Base-by-base conservation (phyloP, 2,888 invertebrate genomes). In the Synanthedon andrenaeformis region DNA sequence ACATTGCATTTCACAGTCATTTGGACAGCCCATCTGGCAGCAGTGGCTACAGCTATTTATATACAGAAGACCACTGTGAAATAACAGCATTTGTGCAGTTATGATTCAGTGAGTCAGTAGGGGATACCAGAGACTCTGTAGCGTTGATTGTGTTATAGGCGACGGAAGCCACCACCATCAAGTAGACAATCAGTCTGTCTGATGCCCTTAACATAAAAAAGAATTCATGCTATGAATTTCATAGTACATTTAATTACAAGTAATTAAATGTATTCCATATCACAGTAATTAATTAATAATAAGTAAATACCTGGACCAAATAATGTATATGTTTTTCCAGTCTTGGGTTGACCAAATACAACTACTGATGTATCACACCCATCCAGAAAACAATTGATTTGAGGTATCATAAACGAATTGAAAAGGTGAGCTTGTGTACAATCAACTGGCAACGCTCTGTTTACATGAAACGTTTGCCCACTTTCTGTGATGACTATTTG, bases 301-400 rank as follows among this genome's bases (percentile, higher is more conserved):
- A 14, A 14, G 4, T 49, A 49, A 11, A 90, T 86, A 63, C 92
- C 92, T 63, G 92, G 91, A 0, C 93, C 94, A 77, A 92, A 90
- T 41, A 94, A 76, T 1, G 93, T 92, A 66, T 93, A 93, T 2
- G 91, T 92, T 79, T 94, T 94, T 13, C 94, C 94, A 52, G 91
- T 90, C 42, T 85, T 88, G 10, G 82, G 79, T 70, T 93, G 92
- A 0, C 93, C 93, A 66, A 92, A 90, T 28, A 91, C 89, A 10
- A 93, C 91, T 48, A 93, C 89, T 1, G 92, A 93, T n/a, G 92
- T 91, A 79, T 93, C 93, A 69, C 92, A 92, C 17, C 93, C 93
- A 76, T 93, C 92, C 52, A 93, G 72, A 60, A 93, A 90, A 62
- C 90, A 89, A 63, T 90, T 90, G 19, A 92, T 89, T 67, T 93